A percentile compares a stretch with the other conserved stretches of the same genome.
phyloP scores from a whole-genome alignment of 2,888 invertebrate genomes.

The Philhelius pedissequus region DNA sequence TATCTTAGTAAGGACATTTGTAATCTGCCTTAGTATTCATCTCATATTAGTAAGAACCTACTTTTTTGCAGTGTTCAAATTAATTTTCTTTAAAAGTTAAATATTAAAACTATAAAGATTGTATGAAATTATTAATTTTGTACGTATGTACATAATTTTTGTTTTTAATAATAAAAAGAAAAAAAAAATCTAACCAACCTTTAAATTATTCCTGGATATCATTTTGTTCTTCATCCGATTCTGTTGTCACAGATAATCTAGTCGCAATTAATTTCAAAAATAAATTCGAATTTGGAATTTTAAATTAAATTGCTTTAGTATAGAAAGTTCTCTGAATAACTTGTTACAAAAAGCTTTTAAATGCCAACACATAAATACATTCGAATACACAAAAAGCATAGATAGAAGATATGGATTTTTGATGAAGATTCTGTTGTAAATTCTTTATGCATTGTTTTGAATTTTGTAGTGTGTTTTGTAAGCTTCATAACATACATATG shows the following conservation, averaged over 20 bases:
- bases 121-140: neutral
- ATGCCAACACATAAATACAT: conserved; percentile 4
- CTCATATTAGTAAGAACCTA: neutral
- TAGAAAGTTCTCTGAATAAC: neutral
- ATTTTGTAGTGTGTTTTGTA: neutral
- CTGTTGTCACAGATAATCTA: conserved; percentile 13
- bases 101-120: neutral
- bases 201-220: neutral
- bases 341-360: conserved; percentile 4
- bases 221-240: conserved; percentile 19
- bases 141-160: too few relatives aligned
- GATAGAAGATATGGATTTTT: neutral
- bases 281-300: conserved; percentile 6
- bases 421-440: neutral
- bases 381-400: neutral
- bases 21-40: neutral
- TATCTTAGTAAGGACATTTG: neutral
- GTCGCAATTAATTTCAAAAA: conserved; percentile 9
- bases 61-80: neutral
- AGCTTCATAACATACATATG: too few relatives aligned
- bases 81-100: neutral
- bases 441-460: neutral
- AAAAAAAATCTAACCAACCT: conserved; percentile 34
- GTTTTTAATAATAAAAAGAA: conserved; percentile 1
- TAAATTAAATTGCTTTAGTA: neutral